A percentile compares a stretch with the other conserved stretches of the same genome.
These are phyloP conservation scores for Cephus nigrinus DNA, from an alignment of 2,888 invertebrate species.

Conservation along the genomic window DNA sequence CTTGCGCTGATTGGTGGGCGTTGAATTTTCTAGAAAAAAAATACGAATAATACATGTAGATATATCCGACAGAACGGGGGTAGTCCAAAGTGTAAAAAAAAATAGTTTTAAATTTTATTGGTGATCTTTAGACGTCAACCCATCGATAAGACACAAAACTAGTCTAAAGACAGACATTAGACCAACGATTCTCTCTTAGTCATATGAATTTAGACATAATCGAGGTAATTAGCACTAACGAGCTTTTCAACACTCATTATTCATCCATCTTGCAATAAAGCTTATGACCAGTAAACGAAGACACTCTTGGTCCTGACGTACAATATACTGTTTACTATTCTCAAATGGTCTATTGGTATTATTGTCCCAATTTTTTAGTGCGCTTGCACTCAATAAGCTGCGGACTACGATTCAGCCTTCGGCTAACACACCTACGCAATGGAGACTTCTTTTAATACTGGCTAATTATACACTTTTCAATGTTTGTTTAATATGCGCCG, in stretches of 20 bases:
- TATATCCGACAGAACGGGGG: not conserved
- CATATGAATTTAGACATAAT: not conserved
- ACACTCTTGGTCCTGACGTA: too few relatives aligned
- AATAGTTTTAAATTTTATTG: not conserved
- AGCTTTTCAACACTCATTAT: too few relatives aligned
- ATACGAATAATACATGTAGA: not conserved
- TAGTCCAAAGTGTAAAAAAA: not conserved
- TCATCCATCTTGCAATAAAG: too few relatives aligned
- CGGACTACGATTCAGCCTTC: not conserved
- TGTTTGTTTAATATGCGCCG: not conserved
- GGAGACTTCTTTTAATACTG: not conserved
- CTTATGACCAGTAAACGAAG: too few relatives aligned
- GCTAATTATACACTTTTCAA: not conserved
- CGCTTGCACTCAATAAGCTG: not conserved
- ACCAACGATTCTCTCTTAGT: not conserved
- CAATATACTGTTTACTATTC: too few relatives aligned
- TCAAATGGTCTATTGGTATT: not conserved
- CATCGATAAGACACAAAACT: too few relatives aligned
- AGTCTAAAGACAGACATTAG: too few relatives aligned
- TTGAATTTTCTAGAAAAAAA: constrained; percentile 42
- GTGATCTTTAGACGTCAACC: too few relatives aligned
- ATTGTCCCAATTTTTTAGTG: not conserved
- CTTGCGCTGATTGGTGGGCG: constrained; percentile 52
- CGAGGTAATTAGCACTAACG: not conserved
- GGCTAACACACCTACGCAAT: not conserved